Conservation (phyloP, 2,113 vertebrate genomes). For the Amphiprion percula region DNA sequence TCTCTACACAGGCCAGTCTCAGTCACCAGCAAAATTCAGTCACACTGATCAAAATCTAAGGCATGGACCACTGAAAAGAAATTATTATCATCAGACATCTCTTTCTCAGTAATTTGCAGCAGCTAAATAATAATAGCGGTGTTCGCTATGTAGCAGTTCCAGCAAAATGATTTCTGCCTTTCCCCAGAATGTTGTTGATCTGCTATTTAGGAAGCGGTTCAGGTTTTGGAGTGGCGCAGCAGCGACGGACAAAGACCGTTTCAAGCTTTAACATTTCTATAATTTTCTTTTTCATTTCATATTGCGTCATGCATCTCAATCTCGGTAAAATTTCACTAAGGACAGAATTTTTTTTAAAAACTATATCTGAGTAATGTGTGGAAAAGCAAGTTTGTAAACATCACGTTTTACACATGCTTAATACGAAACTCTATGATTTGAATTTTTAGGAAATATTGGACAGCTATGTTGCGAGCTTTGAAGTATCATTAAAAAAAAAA, state of each 20-base stretch:
- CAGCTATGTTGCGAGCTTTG: too few species aligned
- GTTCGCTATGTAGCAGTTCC: conserved; percentile 11
- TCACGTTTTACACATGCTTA: not conserved
- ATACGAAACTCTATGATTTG: not conserved
- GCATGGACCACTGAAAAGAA: conserved; percentile 5
- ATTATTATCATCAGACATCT: conserved; percentile 34
- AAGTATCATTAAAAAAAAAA: not conserved
- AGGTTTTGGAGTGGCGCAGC: not conserved
- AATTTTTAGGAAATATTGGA: too few species aligned
- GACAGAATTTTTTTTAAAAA: not conserved
- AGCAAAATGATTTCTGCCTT: conserved; percentile 26
- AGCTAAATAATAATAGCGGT: conserved; percentile 31
- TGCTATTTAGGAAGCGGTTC: conserved; percentile 3
- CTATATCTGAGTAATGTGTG: not conserved
- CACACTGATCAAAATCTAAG: conserved; percentile 6
- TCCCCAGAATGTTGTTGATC: conserved; percentile 5
- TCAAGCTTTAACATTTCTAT: not conserved
- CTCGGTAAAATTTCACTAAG: not conserved
- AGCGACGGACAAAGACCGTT: not conserved
- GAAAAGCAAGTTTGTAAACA: not conserved
- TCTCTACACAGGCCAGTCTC: not conserved
- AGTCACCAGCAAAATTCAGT: not conserved
- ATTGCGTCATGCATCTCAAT: not conserved
- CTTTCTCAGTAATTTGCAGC: conserved; percentile 13
- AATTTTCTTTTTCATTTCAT: not conserved